Conservation (phyloP, 2,113 vertebrate genomes). For the Trachemys scripta region DNA sequence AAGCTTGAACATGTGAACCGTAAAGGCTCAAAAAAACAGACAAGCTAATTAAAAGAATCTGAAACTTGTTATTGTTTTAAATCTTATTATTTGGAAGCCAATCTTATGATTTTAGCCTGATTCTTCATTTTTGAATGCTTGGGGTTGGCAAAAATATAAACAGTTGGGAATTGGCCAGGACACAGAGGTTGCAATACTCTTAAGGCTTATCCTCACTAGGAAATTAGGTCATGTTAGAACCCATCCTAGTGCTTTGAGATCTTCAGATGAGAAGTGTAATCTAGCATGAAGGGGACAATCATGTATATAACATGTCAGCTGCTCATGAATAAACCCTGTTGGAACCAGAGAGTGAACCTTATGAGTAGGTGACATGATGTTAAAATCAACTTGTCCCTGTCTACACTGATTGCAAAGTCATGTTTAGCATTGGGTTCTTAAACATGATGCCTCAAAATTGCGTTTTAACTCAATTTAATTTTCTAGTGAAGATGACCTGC, state of each 20-base stretch:
- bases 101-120: not conserved
- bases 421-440: conserved; percentile 7
- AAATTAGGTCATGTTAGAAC: not conserved
- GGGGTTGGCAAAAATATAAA: not conserved
- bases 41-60: conserved; percentile 2
- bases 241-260: not conserved
- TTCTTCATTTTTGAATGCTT: not conserved
- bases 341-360: conserved; percentile 31
- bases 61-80: not conserved
- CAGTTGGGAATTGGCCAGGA: not conserved
- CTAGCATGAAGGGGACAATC: not conserved
- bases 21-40: not conserved
- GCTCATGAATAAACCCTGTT: not conserved
- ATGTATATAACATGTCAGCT: not conserved
- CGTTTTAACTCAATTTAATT: not conserved
- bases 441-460: not conserved
- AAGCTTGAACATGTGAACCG: not conserved
- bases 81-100: not conserved
- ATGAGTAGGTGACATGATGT: conserved; percentile 31
- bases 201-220: not conserved
- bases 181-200: not conserved
- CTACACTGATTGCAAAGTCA: not conserved
- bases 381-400: conserved; percentile 43
- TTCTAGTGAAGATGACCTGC: not conserved
- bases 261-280: not conserved